Base-by-base conservation (phyloP, 2,113 vertebrate genomes). In the Riparia riparia region DNA sequence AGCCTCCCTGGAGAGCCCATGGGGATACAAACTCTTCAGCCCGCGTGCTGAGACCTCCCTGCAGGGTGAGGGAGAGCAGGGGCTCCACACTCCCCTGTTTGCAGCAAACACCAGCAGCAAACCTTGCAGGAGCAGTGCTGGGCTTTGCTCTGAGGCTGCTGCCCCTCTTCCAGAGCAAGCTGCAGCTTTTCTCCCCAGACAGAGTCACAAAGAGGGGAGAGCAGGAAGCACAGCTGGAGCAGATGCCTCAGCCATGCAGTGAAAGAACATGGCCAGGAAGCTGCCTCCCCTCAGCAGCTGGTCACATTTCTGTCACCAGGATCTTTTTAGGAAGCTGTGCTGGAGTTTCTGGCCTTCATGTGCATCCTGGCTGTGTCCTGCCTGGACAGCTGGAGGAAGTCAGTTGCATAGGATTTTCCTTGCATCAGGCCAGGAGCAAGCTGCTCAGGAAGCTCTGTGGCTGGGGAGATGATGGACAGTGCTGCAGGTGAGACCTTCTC, bases 61-160 rank as follows among this genome's bases (percentile, higher is more conserved):
- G 47, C 3, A 4, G 39, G n/a, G 4, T 83, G 45, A 21, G 42
- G 73, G 54, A 72, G 20, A 68, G 34, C 19, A 60, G 16, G 17
- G 54, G 37, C 68, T 65, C 15, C 60, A 12, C 0, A 1, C 18
- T 66, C 29, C 50, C 17, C 2, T 0, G 13, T 42, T 77, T 12
- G 6, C 32, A 3, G 4, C 37, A 37, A 37, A 37, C 37, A 15
- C 63, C 82, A 80, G 72, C 34, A 60, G 54, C 53, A 79, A 41
- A 79, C 22, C 56, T 47, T 51, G 65, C 41, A 25, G 29, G 20
- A 88, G 57, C 4, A 2, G 42, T 0, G 0, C n/a, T 1, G 1
- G 58, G 14, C n/a, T 72, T 80, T 17, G 8, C 53, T 71, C 44
- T 39, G 60, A 29, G 45, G 56, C 31, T 91, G 50, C 47, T 66